Conservation (phyloP, 1,140 invertebrate species). For the Campoletis sonorensis region DNA sequence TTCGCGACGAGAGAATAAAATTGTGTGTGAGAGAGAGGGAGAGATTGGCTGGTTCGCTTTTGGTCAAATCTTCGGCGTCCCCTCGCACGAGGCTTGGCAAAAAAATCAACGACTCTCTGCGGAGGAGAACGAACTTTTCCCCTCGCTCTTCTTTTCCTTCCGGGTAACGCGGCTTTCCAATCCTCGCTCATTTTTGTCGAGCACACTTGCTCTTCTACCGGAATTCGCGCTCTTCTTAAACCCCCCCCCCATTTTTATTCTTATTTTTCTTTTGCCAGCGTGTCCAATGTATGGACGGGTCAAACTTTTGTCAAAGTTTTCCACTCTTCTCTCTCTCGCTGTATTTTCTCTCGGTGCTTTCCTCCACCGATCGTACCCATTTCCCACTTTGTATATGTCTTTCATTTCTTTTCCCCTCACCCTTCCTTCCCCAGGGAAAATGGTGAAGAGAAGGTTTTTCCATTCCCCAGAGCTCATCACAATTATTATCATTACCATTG, state of each 20-base stretch:
- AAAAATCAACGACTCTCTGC: slow-evolving; percentile 6
- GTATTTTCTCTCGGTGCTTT: background rate
- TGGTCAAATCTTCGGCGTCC: background rate
- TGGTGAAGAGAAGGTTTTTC: slow-evolving; percentile 51
- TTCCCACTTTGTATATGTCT: too few species aligned
- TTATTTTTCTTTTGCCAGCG: background rate
- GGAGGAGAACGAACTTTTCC: background rate
- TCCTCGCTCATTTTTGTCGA: background rate
- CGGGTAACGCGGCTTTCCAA: slow-evolving; percentile 22
- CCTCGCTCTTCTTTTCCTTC: slow-evolving; percentile 8
- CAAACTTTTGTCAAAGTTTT: slow-evolving; percentile 37
- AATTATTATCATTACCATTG: slow-evolving; percentile 59
- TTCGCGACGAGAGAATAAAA: background rate
- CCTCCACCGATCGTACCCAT: background rate
- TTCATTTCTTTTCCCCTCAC: background rate
- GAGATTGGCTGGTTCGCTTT: background rate
- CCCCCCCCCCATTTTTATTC: background rate
- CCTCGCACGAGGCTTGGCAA: background rate
- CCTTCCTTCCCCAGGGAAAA: slow-evolving; percentile 43
- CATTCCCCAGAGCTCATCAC: slow-evolving; percentile 52
- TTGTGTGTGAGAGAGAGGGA: background rate
- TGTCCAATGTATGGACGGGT: background rate
- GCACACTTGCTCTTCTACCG: background rate
- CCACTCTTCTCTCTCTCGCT: background rate
- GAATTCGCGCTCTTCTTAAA: slow-evolving; percentile 19